These are phyloP conservation scores for Caenorhabditis parvicauda DNA, from an alignment of 2,888 invertebrate species.

Conservation along the genomic window DNA sequence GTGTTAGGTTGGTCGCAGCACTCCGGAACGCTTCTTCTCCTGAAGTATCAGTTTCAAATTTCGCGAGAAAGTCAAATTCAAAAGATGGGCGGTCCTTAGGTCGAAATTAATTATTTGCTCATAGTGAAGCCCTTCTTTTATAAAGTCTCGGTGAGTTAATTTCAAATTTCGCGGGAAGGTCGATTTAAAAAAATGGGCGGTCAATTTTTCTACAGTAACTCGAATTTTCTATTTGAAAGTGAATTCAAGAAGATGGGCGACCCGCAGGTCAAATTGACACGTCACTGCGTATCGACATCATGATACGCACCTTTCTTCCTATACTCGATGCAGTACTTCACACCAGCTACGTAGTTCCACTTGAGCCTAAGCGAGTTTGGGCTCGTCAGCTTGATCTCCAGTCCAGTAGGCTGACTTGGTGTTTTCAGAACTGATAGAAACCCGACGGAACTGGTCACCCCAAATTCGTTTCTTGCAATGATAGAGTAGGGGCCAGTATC, in stretches of 20 bases:
- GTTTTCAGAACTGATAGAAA: constrained; percentile 19
- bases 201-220: too few relatives aligned
- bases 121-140: too few relatives aligned
- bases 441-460: constrained; percentile 24
- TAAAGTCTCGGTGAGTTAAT: too few relatives aligned
- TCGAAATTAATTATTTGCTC: too few relatives aligned
- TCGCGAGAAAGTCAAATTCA: not conserved
- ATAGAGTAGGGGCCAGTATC: constrained; percentile 37
- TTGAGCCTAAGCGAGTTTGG: constrained; percentile 32
- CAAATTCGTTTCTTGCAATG: constrained; percentile 31
- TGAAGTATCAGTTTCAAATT: constrained; percentile 7
- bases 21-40: constrained; percentile 16
- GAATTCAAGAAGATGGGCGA: not conserved
- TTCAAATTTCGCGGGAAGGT: too few relatives aligned
- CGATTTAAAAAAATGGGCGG: too few relatives aligned
- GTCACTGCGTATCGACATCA: not conserved
- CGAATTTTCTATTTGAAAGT: not conserved
- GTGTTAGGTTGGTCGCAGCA: constrained; percentile 22
- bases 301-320: constrained; percentile 15
- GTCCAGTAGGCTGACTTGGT: constrained; percentile 14
- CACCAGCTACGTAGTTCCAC: constrained; percentile 22
- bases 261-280: not conserved
- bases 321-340: constrained; percentile 37
- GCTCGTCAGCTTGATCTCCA: constrained; percentile 24
- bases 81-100: too few relatives aligned